Percentiles rank a stretch among this genome's conserved stretches.
Conservation (phyloP, 64 coral and sea anemone species). For the Cladopsammia gracilis region DNA sequence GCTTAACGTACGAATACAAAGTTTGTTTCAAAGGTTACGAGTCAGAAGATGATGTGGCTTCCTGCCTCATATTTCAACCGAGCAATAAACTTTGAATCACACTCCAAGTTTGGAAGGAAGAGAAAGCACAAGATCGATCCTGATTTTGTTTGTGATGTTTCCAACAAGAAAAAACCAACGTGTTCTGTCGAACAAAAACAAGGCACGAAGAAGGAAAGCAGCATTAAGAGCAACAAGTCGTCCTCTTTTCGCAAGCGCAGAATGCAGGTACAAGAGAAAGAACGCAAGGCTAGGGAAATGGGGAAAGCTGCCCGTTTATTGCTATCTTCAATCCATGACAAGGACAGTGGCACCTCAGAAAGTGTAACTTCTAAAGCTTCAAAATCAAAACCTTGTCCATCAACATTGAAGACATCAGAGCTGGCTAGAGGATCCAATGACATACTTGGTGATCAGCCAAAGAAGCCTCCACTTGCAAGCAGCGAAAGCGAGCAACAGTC, state of each 20-base stretch:
- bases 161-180: not conserved
- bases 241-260: not conserved
- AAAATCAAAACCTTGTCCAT: no score
- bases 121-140: constrained; percentile 33
- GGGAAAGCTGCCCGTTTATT: not conserved
- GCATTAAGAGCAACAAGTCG: no score
- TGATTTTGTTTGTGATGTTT: not conserved
- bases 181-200: not conserved
- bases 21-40: constrained; percentile 38
- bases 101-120: constrained; percentile 33
- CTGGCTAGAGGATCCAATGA: no score
- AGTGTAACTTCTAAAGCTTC: no score
- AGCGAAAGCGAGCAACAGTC: no score
- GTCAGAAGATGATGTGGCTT: constrained; percentile 53
- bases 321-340: no score
- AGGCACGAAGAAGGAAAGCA: not conserved
- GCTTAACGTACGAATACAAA: constrained; percentile 4
- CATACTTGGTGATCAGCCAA: no score
- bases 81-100: constrained; percentile 20
- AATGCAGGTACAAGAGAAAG: no score
- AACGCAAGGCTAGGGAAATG: not conserved
- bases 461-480: no score
- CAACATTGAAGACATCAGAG: no score
- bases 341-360: no score
- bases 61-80: constrained; percentile 42